Conservation (phyloP, 2,888 invertebrate species). For the Drosophila dives region DNA sequence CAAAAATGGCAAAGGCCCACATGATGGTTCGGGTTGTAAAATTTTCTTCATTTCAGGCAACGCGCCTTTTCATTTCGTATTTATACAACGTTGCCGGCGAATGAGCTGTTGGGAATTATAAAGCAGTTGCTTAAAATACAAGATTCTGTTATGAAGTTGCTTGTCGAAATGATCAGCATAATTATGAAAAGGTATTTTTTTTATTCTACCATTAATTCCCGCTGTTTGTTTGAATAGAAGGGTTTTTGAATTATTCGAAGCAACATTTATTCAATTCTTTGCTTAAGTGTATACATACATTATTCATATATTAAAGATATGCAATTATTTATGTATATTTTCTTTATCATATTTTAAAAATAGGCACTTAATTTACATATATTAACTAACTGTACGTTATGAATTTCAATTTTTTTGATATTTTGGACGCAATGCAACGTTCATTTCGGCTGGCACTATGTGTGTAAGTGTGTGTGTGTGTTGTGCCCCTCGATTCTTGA, state of each 20-base stretch:
- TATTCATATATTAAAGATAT: constrained; percentile 61
- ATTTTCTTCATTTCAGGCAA: constrained; percentile 56
- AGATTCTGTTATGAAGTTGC: not conserved
- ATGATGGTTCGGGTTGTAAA: constrained; percentile 70
- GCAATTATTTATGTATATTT: constrained; percentile 60
- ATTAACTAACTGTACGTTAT: constrained; percentile 76
- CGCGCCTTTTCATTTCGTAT: rapidly evolving
- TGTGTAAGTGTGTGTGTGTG: constrained; percentile 40
- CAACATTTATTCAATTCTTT: constrained; percentile 77
- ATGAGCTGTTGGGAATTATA: constrained; percentile 61
- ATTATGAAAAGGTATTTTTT: not conserved
- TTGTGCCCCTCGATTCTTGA: constrained; percentile 56
- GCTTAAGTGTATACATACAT: constrained; percentile 70
- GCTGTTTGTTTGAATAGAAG: not conserved
- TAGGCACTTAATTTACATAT: constrained; percentile 80
- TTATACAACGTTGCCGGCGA: not conserved
- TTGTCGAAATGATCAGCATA: not conserved
- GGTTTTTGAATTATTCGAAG: constrained; percentile 48
- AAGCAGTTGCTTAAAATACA: not conserved
- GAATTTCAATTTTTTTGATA: constrained; percentile 61
- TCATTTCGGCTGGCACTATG: constrained; percentile 58
- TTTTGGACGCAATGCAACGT: constrained; percentile 36
- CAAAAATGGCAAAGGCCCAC: constrained; percentile 74
- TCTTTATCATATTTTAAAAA: constrained; percentile 58
- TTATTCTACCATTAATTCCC: not conserved